Conservation (phyloP, 2,113 vertebrate genomes). For the Platycercus adscitus region DNA sequence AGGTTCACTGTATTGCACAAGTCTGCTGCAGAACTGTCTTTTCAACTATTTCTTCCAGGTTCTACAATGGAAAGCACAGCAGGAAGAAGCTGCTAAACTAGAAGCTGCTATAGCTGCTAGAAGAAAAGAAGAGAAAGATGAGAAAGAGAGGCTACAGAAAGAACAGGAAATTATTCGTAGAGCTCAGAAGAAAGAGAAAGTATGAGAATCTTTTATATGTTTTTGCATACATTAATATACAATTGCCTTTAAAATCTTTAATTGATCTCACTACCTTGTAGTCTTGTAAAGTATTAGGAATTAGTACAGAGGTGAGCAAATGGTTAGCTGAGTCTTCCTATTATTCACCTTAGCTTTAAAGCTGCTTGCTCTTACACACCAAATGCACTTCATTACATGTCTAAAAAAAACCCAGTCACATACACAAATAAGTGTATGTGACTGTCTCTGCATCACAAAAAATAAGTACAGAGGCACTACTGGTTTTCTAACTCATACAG, state of each 20-base stretch:
- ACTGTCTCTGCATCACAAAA: neutral
- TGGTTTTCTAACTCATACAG: neutral
- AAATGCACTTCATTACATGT: neutral
- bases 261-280: neutral
- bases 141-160: conserved; percentile 76
- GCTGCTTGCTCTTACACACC: neutral
- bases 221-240: neutral
- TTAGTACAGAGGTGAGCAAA: neutral
- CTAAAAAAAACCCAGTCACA: neutral
- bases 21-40: neutral
- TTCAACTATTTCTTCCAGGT: conserved; percentile 75
- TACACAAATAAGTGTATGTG: neutral
- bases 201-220: conserved; percentile 18
- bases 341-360: neutral
- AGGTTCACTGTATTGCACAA: neutral
- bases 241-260: neutral
- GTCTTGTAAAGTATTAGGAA: neutral
- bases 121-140: conserved; percentile 80
- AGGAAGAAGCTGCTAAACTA: conserved; percentile 85
- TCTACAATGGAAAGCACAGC: conserved; percentile 83
- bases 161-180: conserved; percentile 78
- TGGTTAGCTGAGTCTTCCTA: neutral
- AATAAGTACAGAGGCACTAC: neutral
- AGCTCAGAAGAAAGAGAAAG: conserved; percentile 81
- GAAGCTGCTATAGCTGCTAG: conserved; percentile 84